phyloP scores from a whole-genome alignment of 2,888 invertebrate species.

The Dioctria linearis region DNA sequence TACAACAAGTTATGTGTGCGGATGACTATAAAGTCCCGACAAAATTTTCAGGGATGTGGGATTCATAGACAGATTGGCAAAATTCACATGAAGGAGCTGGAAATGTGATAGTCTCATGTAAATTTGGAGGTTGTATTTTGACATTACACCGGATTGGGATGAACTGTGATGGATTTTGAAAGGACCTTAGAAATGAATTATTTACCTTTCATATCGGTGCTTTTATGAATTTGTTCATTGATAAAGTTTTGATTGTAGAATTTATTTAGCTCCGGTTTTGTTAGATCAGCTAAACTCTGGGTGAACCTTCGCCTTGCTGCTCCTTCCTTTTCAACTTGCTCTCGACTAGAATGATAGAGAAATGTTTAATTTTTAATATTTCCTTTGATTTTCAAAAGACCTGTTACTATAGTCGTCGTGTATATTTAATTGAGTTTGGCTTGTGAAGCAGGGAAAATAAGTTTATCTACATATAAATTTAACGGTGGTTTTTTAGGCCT shows the following conservation, averaged over 20 bases:
- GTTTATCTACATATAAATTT: no score
- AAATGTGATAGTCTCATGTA: constrained; percentile 12
- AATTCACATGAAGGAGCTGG: not conserved
- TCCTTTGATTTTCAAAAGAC: not conserved
- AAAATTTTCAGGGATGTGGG: not conserved
- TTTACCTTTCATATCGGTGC: constrained; percentile 46
- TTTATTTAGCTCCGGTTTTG: constrained; percentile 61
- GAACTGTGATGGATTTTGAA: constrained; percentile 3
- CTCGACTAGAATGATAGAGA: constrained; percentile 68
- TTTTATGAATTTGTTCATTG: constrained; percentile 59
- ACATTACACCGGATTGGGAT: not conserved
- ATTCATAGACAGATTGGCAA: constrained; percentile 15
- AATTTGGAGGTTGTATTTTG: constrained; percentile 22
- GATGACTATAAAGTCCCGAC: no score
- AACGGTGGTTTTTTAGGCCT: no score
- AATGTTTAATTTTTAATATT: not conserved
- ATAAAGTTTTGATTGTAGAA: constrained; percentile 68
- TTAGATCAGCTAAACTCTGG: constrained; percentile 64
- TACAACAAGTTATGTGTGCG: not conserved
- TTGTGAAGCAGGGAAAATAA: no score
- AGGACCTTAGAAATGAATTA: not conserved
- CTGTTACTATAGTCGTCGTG: no score
- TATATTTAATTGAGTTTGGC: no score
- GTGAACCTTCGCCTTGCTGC: constrained; percentile 66
- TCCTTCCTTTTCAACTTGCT: constrained; percentile 66